Evolutionary conservation across 2,888 invertebrate genomes (phyloP).

Genomic region (Leistus spinibarbis): DNA sequence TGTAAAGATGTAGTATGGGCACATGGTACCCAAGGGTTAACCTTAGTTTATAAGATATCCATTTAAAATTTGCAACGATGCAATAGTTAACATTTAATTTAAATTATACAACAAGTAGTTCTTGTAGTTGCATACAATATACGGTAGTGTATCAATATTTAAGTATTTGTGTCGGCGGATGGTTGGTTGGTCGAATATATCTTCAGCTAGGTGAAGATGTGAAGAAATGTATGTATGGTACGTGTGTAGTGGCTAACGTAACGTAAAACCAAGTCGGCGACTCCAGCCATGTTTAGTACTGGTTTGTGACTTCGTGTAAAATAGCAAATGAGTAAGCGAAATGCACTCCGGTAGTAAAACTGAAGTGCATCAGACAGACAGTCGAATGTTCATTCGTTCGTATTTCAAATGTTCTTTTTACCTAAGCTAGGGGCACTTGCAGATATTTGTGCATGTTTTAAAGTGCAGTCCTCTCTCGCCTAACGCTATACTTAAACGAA

Average conservation of each 20-base stretch:
- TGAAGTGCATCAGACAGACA: slow-evolving; percentile 26
- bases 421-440: no score
- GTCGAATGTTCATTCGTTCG: slow-evolving; percentile 14
- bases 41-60: no score
- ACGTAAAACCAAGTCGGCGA: neutral
- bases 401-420: slow-evolving; percentile 17
- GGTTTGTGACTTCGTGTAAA: slow-evolving; percentile 17
- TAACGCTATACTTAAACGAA: neutral
- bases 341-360: slow-evolving; percentile 26
- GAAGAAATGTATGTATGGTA: neutral
- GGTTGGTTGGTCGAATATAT: neutral
- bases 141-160: slow-evolving; percentile 13
- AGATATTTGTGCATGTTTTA: neutral
- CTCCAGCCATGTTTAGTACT: slow-evolving; percentile 20
- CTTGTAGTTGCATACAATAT: neutral
- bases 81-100: slow-evolving; percentile 18
- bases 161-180: neutral
- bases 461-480: neutral
- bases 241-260: slow-evolving; percentile 3
- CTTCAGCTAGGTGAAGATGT: neutral
- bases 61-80: slow-evolving; percentile 11
- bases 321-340: neutral
- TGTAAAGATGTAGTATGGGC: no score
- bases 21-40: no score
- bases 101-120: slow-evolving; percentile 25